Evolutionary conservation across 2,888 invertebrate genomes (phyloP), one percentile per base, ranked within the genome.

Genomic region (Scaptomyza reducta): DNA sequence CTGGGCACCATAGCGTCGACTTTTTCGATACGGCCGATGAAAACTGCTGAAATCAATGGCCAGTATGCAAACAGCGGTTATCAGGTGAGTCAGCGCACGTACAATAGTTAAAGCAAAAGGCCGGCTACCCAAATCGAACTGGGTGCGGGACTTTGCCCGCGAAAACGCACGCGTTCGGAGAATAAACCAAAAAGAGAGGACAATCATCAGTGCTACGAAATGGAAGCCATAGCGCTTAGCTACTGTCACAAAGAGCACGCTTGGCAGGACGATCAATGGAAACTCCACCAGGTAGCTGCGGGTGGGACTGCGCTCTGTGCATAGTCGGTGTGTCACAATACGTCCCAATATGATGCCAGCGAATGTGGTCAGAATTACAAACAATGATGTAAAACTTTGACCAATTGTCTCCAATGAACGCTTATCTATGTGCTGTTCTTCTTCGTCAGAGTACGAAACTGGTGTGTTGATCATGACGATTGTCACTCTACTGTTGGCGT

Each of bases 31-130:
- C 77, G 95, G 93, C 44, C 96, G 93, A 0, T 99, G 98, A 90
- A 98, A 99, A 63, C 95, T 93, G 47, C 92, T 92, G 90, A 99
- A 99, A 92, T 99, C 99, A 0, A 99, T 98, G 1, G 98, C 99
- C 61, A 99, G 92, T 81, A 99, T 99, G 74, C 96, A 96, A 57
- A 97, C 93, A 0, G 94, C 94, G 9, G 97, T 96, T 35, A 96
- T 93, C 13, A 97, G 90, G 85, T 95, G 95, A 1, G 95, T 94
- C 9, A 95, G 92, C 0, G 95, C 94, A 73, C 97, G 93, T 49
- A 94, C 92, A 82, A 95, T 93, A 3, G 96, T 95, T 57, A 97
- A 91, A 55, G 94, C 93, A 10, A 90, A 68, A 10, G 91, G 90
- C 25, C 90, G 86, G 9, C 74, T 70, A 9, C 89, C 84, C 60